Evolutionary conservation across 2,797 vertebrate genomes (phyloP).

Genomic region (Enoplosus armatus): DNA sequence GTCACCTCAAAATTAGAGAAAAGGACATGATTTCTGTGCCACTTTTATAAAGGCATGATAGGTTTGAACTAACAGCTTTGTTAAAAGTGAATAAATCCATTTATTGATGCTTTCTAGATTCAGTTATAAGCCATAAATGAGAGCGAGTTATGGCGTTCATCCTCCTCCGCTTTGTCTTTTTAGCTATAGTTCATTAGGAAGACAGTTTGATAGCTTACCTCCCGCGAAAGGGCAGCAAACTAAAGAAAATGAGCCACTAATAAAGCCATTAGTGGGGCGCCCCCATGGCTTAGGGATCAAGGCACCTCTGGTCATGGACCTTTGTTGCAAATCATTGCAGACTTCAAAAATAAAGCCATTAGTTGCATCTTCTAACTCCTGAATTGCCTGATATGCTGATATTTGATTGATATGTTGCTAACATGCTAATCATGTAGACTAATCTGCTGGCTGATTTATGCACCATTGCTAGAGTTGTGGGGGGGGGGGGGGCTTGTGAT

Average conservation of each 20-base stretch:
- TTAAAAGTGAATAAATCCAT: background rate
- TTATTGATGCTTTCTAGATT: background rate
- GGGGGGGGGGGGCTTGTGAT: no score
- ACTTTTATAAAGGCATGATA: background rate
- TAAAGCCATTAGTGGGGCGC: no score
- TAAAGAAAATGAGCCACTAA: background rate
- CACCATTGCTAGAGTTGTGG: no score
- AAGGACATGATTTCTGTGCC: background rate
- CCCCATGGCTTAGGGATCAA: no score
- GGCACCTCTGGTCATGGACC: no score
- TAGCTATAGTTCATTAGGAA: background rate
- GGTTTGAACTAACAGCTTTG: background rate
- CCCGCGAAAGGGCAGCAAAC: background rate
- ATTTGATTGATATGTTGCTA: no score
- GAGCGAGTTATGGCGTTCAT: background rate
- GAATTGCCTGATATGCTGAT: no score
- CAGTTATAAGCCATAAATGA: background rate
- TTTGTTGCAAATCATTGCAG: no score
- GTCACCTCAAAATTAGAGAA: background rate
- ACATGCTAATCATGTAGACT: no score
- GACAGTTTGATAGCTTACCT: background rate
- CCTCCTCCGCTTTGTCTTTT: background rate
- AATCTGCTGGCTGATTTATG: no score
- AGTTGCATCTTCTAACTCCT: no score
- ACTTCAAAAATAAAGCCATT: no score